phyloP scores from a whole-genome alignment of 1,140 invertebrate genomes.

The Elysia chlorotica region DNA sequence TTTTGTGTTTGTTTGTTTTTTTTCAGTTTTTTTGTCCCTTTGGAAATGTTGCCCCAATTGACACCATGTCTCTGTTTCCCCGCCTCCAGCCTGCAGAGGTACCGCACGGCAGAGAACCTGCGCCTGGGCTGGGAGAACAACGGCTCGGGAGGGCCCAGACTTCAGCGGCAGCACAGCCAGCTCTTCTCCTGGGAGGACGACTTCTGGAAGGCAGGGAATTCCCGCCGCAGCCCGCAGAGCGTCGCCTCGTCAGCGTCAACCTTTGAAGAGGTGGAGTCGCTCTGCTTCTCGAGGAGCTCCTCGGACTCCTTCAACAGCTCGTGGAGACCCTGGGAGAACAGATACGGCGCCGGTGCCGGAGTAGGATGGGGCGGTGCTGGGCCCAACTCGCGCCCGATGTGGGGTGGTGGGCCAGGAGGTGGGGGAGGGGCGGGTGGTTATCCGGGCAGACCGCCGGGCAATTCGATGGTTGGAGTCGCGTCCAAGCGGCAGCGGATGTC shows the following conservation, averaged over 20 bases:
- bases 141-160: too few relatives aligned
- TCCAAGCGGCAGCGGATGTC: conserved; percentile 12
- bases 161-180: neutral
- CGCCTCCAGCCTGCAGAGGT: neutral
- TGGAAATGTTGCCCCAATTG: too few relatives aligned
- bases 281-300: conserved; percentile 29
- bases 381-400: too few relatives aligned
- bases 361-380: neutral
- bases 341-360: neutral
- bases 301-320: conserved; percentile 18
- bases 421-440: too few relatives aligned
- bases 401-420: too few relatives aligned
- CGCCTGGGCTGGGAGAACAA: neutral
- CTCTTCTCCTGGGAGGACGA: conserved; percentile 15
- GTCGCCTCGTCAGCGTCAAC: conserved; percentile 20
- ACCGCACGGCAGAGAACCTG: neutral
- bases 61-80: neutral
- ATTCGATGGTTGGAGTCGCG: too few relatives aligned
- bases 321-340: neutral
- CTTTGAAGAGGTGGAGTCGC: conserved; percentile 32
- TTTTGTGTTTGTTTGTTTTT: neutral
- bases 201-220: neutral
- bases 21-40: neutral
- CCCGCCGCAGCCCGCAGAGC: neutral
- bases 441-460: too few relatives aligned